Evolutionary conservation across 2,888 invertebrate genomes (phyloP).

Genomic region (Protonemura montana): DNA sequence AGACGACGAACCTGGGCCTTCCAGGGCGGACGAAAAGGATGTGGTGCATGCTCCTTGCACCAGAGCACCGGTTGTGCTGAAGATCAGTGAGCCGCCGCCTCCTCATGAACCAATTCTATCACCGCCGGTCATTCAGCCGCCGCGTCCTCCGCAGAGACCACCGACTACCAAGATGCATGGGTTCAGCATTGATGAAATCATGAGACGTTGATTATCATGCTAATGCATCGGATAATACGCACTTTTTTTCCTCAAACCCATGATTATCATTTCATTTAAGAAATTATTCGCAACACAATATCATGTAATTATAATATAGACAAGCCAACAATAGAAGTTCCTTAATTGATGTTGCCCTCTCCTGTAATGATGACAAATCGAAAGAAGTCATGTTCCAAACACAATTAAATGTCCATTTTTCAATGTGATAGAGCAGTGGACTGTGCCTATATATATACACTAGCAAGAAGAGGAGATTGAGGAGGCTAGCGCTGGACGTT

Average conservation of each 20-base stretch:
- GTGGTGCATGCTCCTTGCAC: constrained; percentile 57
- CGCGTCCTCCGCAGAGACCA: constrained; percentile 62
- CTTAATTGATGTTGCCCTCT: constrained; percentile 39
- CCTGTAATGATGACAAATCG: constrained; percentile 37
- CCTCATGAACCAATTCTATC: constrained; percentile 55
- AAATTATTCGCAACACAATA: constrained; percentile 15
- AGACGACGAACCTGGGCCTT: constrained; percentile 56
- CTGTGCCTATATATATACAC: background rate
- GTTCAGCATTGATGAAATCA: constrained; percentile 90
- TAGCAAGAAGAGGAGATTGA: constrained; percentile 8
- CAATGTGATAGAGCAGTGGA: constrained; percentile 19
- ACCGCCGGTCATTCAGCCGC: constrained; percentile 61
- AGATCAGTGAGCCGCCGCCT: constrained; percentile 54
- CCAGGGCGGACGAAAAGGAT: constrained; percentile 55
- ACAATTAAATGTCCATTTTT: constrained; percentile 23
- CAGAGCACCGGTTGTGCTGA: constrained; percentile 55
- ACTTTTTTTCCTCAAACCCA: constrained; percentile 1
- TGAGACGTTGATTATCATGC: constrained; percentile 73
- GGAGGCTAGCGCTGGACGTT: background rate
- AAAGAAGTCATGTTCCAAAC: constrained; percentile 24
- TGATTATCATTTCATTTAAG: constrained; percentile 12
- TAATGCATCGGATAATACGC: background rate
- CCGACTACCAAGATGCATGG: constrained; percentile 77
- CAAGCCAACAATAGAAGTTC: constrained; percentile 37
- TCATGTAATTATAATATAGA: constrained; percentile 24